Base-by-base conservation (phyloP, 2,797 vertebrate species). In the Onychomys arenicola region DNA sequence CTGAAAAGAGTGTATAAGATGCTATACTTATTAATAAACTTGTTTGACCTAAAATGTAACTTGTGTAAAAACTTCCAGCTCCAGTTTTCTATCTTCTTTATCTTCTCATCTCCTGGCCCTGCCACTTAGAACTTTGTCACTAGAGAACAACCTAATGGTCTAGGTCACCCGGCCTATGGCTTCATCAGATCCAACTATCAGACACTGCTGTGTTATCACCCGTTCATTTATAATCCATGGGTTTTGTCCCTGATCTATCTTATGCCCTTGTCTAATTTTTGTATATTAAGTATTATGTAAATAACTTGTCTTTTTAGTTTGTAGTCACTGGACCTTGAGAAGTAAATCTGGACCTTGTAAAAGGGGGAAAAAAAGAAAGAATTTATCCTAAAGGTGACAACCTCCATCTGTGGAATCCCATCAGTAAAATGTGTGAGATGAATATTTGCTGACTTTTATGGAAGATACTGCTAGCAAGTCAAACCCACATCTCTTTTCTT, bases 191-290 rank as follows among this genome's bases (percentile, higher is more conserved):
- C 71, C 4, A 21, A 67, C 6, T 71, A 9, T 16, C 23, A 92
- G 23, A n/a, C 32, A 37, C 59, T 57, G 27, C 11, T 89, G n/a
- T 40, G 49, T 23, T 90, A 61, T 17, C n/a, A 43, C 49, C 55
- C 32, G 6, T 81, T 97, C 78, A 69, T 95, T 37, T 37, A 94
- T n/a, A 27, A 23, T 87, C 49, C 43, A 12, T 32, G 5, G 27
- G 55, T 34, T 88, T 16, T 55, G 14, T 32, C 7, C 29, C 32
- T 23, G 49, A 5, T 55, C 34, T 82, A 2, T 87, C 55, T 63
- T 84, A 12, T 77, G 37, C n/a, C 10, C 8, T 43, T 63, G 6
- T 5, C n/a, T 90, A 95, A 73, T 10, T 78, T 21, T 93, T 76
- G 78, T 3, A 43, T 16, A 76, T 46, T 93, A 76, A 25, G 19